These are phyloP conservation scores for Lydus trimaculatus DNA, from an alignment of 2,888 invertebrate genomes.

Conservation along the genomic window DNA sequence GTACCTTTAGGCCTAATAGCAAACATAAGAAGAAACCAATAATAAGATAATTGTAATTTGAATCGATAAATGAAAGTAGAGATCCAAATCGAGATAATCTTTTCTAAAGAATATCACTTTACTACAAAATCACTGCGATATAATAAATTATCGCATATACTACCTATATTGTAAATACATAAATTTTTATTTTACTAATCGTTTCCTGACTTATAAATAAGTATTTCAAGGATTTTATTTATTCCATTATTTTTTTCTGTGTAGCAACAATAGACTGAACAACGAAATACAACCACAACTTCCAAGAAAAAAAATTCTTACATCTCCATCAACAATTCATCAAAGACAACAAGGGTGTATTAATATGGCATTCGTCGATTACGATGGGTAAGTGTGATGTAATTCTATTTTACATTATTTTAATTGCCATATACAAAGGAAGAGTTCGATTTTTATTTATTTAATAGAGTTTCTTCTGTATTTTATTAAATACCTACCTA, in stretches of 20 bases:
- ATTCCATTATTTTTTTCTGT: conserved; percentile 11
- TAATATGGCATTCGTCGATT: conserved; percentile 53
- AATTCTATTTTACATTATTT: not conserved
- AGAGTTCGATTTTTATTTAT: conserved; percentile 2
- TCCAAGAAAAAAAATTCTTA: not conserved
- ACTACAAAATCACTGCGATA: too few relatives aligned
- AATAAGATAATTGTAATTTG: too few relatives aligned
- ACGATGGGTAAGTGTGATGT: conserved; percentile 51
- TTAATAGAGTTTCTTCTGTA: not conserved
- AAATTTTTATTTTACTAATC: not conserved
- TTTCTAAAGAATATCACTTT: too few relatives aligned
- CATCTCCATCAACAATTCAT: conserved; percentile 39
- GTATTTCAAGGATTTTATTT: not conserved
- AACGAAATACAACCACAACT: not conserved
- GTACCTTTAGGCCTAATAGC: too few relatives aligned
- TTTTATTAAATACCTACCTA: too few relatives aligned
- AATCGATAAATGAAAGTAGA: too few relatives aligned
- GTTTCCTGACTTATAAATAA: not conserved
- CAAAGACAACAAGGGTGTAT: conserved; percentile 52
- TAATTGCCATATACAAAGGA: not conserved
- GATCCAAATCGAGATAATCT: not conserved
- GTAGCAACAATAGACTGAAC: not conserved
- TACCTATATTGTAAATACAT: too few relatives aligned
- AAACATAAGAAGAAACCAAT: too few relatives aligned
- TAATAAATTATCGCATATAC: not conserved